phyloP scores from a whole-genome alignment of 2,888 invertebrate genomes.

The Hoplodrina ambigua region DNA sequence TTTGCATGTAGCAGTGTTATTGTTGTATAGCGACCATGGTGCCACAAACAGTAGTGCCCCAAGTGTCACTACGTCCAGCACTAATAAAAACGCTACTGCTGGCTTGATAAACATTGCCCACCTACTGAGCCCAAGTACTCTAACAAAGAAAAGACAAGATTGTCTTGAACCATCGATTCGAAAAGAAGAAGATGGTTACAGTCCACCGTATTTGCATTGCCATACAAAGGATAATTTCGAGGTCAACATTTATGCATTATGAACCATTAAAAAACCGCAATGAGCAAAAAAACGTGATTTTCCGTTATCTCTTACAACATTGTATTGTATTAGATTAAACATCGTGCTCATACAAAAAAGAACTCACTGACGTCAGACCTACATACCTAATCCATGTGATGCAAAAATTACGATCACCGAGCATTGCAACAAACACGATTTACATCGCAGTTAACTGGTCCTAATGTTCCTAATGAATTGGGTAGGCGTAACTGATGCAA shows the following conservation, averaged over 20 bases:
- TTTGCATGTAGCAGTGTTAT: too few species aligned
- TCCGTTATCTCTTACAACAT: conserved; percentile 8
- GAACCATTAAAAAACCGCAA: conserved; percentile 7
- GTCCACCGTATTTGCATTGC: not conserved
- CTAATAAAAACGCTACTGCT: too few species aligned
- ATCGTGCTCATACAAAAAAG: conserved; percentile 33
- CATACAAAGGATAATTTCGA: conserved; percentile 2
- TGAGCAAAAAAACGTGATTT: not conserved
- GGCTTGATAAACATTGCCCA: too few species aligned
- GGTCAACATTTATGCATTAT: not conserved
- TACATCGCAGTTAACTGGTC: conserved; percentile 23
- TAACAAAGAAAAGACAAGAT: too few species aligned
- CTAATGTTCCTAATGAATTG: conserved; percentile 51
- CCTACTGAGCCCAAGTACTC: too few species aligned
- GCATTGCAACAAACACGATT: conserved; percentile 4
- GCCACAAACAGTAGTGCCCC: too few species aligned
- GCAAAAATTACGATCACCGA: conserved; percentile 29
- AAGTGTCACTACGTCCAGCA: too few species aligned
- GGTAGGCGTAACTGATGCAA: conserved; percentile 36
- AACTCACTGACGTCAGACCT: conserved; percentile 24
- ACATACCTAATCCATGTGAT: conserved; percentile 8
- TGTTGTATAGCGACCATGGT: too few species aligned
- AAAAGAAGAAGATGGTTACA: not conserved
- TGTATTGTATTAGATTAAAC: conserved; percentile 10
- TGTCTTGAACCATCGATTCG: too few species aligned